Evolutionary conservation across 2,113 vertebrate species (phyloP).

Genomic region (Forbesichthys agassizii): DNA sequence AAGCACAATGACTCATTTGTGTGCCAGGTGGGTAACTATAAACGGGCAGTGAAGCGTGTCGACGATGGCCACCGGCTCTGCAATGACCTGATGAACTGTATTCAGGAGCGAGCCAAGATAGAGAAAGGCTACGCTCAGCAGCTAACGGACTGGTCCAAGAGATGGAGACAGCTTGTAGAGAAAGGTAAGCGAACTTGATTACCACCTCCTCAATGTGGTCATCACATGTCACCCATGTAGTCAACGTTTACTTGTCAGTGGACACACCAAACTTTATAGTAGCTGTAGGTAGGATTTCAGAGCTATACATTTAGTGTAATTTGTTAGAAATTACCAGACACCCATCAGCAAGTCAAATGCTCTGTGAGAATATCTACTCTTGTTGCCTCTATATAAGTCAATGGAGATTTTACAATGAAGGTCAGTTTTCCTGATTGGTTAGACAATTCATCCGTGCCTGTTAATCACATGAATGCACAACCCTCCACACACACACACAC

Average conservation of each 20-base stretch:
- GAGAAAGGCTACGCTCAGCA: conserved; percentile 95
- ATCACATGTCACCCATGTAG: not conserved
- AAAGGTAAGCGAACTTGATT: conserved; percentile 77
- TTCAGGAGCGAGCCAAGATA: conserved; percentile 97
- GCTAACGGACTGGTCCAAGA: conserved; percentile 94
- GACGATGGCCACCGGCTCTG: conserved; percentile 95
- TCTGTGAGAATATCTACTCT: too few relatives aligned
- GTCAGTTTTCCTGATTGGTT: too few relatives aligned
- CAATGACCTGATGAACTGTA: conserved; percentile 95
- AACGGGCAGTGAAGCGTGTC: conserved; percentile 91
- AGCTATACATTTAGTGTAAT: too few relatives aligned
- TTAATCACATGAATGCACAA: too few relatives aligned
- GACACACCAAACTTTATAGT: not conserved
- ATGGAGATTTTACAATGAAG: too few relatives aligned
- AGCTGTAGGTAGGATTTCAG: not conserved
- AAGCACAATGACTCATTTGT: not conserved
- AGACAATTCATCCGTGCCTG: too few relatives aligned
- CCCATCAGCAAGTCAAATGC: too few relatives aligned
- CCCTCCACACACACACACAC: too few relatives aligned
- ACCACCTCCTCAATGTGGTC: not conserved
- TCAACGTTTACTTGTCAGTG: not conserved
- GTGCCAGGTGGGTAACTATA: conserved; percentile 93
- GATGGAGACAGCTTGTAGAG: conserved; percentile 94
- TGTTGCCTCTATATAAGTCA: too few relatives aligned
- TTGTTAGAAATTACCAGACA: too few relatives aligned